Evolutionary conservation across 35 echinoderm and acorn worm species (phyloP).

Genomic region (Holothuria glaberrima): DNA sequence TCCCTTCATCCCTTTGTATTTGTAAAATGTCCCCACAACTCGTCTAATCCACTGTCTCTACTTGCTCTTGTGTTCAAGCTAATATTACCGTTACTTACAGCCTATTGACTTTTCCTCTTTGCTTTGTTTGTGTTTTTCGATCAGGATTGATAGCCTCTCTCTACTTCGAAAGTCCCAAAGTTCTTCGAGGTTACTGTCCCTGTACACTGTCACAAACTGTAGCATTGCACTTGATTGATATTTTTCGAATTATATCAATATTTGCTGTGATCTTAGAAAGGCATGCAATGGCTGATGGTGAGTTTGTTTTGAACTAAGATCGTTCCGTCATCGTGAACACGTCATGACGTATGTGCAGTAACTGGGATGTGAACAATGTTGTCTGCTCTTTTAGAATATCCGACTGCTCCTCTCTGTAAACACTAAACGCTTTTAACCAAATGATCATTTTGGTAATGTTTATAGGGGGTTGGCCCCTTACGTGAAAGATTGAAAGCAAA

Average conservation of each 20-base stretch:
- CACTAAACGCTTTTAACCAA: conserved; percentile 15
- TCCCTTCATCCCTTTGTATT: background rate
- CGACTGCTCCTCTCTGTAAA: background rate
- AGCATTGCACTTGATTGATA: conserved; percentile 42
- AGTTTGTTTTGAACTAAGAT: conserved; percentile 19
- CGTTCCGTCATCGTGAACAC: conserved; percentile 42
- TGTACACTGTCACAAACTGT: conserved; percentile 31
- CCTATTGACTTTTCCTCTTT: conserved; percentile 2
- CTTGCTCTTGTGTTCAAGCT: conserved; percentile 3
- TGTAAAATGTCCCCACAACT: conserved; percentile 30
- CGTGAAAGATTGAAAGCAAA: too few species aligned
- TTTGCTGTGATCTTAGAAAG: conserved; percentile 30
- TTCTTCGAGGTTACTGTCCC: conserved; percentile 42
- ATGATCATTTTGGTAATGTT: conserved; percentile 11
- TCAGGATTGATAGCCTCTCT: conserved; percentile 9
- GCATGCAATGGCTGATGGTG: conserved; percentile 22
- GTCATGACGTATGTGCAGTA: conserved; percentile 12
- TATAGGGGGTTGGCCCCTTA: too few species aligned
- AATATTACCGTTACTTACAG: conserved; percentile 6
- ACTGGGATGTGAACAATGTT: conserved; percentile 28
- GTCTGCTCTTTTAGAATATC: background rate
- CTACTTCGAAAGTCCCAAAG: background rate
- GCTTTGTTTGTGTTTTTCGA: conserved; percentile 25
- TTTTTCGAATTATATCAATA: conserved; percentile 41
- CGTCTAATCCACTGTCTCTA: conserved; percentile 6